Evolutionary conservation across 2,113 vertebrate genomes (phyloP), one percentile per base, ranked within the genome.

Genomic region (Puma concolor): DNA sequence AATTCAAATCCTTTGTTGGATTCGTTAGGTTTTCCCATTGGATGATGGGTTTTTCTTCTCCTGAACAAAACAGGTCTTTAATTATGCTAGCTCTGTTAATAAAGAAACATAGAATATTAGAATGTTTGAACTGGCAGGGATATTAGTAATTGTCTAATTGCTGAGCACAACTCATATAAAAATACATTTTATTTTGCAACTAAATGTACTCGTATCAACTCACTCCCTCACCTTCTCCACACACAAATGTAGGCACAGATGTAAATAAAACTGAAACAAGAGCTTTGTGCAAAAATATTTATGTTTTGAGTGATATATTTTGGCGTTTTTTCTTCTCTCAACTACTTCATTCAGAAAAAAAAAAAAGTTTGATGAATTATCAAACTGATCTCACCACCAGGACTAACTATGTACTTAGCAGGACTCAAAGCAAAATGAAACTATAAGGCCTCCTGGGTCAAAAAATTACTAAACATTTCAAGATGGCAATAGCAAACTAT

Each of bases 281-380:
- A 6, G 8, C 52, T 76, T 85, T 52, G 33, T 64, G 64, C 89
- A 92, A 74, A 44, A 92, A 21, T 79, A 60, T 21, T 36, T 85
- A 38, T 25, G 25, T 29, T 95, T 57, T 76, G 12, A 91, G 44
- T 77, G 11, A 69, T 89, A 17, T 29, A 48, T 31, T 2, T 81
- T 86, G 50, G 4, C 4, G 76, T 67, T 79, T 87, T 21, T 77
- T 96, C n/a, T 82, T 91, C 23, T 69, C 31, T 69, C 31, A 80
- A 63, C 7, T 89, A 91, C n/a, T 92, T 69, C 27, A n/a, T 38
- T 86, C 66, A 60, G 54, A 36, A 81, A 94, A 91, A 90, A 38
- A 57, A 60, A 38, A 29, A 57, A 41, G 41, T 41, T 41, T 41
- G 38, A 41, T 41, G 38, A 41, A 41, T 41, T 41, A 41, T 31